Evolutionary conservation across 1,140 invertebrate genomes (phyloP).

Genomic region (Drosophila setifemur): DNA sequence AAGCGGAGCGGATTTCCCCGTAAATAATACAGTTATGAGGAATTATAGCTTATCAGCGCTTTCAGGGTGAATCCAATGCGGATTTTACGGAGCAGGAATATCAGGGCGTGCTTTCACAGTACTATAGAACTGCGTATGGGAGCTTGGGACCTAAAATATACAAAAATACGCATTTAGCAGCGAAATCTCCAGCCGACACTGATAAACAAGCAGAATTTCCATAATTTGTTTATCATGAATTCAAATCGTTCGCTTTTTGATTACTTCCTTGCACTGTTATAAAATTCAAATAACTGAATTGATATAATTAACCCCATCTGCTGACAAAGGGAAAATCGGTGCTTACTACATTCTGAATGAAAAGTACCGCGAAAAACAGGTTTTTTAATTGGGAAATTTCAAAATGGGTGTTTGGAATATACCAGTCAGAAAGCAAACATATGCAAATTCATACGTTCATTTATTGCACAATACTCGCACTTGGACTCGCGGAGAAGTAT

Average conservation of each 20-base stretch:
- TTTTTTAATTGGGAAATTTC: slow-evolving; percentile 28
- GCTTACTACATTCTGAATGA: slow-evolving; percentile 21
- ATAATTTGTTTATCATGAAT: slow-evolving; percentile 6
- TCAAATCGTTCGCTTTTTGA: slow-evolving; percentile 7
- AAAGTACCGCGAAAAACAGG: slow-evolving; percentile 17
- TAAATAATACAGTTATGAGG: neutral
- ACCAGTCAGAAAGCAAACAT: neutral
- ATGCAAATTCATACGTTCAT: slow-evolving; percentile 2
- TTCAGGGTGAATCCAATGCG: neutral
- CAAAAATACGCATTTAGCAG: neutral
- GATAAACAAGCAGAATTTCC: slow-evolving; percentile 36
- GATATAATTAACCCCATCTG: neutral
- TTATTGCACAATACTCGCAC: slow-evolving; percentile 20
- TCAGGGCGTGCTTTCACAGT: slow-evolving; percentile 9
- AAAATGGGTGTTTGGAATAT: slow-evolving; percentile 5
- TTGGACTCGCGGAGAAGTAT: neutral
- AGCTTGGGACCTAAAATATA: neutral
- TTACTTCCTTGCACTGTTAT: slow-evolving; percentile 18
- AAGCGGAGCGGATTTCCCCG: slow-evolving; percentile 25
- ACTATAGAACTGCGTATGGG: slow-evolving; percentile 21
- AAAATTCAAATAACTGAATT: slow-evolving; percentile 6
- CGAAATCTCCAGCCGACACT: slow-evolving; percentile 13
- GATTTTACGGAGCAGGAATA: too few relatives aligned
- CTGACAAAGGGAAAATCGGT: neutral
- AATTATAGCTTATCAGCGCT: slow-evolving; percentile 32